These are phyloP conservation scores for Aix galericulata DNA, from an alignment of 2,113 vertebrate genomes.

Conservation along the genomic window DNA sequence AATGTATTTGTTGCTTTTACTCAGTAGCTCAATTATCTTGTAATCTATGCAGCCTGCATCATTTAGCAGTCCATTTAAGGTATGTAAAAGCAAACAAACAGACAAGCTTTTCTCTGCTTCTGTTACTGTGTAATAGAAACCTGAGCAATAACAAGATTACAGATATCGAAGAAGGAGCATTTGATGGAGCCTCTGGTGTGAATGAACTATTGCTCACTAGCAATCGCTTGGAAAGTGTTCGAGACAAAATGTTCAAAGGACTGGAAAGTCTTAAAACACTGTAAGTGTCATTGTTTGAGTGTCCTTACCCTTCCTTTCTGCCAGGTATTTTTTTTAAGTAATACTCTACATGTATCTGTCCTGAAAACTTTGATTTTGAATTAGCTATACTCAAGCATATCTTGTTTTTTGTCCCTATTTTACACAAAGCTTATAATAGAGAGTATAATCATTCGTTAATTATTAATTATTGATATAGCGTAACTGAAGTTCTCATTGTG, in stretches of 20 bases:
- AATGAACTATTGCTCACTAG: constrained; percentile 95
- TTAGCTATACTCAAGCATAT: neutral
- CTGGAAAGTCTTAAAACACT: constrained; percentile 92
- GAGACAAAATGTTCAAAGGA: constrained; percentile 94
- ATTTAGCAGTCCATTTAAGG: neutral
- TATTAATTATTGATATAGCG: neutral
- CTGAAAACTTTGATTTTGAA: neutral
- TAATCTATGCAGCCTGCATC: neutral
- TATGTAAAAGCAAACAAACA: neutral
- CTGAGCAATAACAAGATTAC: constrained; percentile 98
- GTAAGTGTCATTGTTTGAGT: constrained; percentile 77
- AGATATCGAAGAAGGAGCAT: constrained; percentile 97
- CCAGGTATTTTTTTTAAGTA: neutral
- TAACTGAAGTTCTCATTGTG: neutral
- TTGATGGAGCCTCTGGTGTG: constrained; percentile 93
- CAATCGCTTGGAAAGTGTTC: constrained; percentile 92
- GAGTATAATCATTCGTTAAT: neutral
- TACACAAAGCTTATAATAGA: neutral
- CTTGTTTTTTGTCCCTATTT: neutral
- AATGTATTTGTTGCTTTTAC: neutral
- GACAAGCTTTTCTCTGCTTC: neutral
- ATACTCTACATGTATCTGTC: neutral
- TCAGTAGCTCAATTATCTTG: neutral
- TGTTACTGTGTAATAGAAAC: constrained; percentile 80
- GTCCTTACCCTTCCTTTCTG: neutral